phyloP scores from a whole-genome alignment of 2,888 invertebrate genomes.

The Stenoptilia bipunctidactyla region DNA sequence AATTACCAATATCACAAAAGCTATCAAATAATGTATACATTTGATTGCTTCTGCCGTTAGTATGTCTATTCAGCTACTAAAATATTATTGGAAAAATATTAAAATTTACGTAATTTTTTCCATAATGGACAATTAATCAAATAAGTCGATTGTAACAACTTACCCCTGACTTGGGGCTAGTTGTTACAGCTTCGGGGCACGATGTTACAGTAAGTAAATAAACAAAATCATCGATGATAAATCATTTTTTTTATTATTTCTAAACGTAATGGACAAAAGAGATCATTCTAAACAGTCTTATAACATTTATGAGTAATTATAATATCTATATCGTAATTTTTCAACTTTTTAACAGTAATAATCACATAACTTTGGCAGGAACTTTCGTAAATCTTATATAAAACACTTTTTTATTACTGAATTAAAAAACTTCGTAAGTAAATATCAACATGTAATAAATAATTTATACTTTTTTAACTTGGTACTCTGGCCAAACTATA shows the following conservation, averaged over 20 bases:
- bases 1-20: too few relatives aligned
- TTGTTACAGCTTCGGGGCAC: slow-evolving; percentile 3
- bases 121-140: neutral
- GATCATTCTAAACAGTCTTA: neutral
- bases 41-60: slow-evolving; percentile 2
- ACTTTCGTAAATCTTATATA: too few relatives aligned
- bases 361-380: neutral
- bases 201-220: slow-evolving; percentile 3
- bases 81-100: slow-evolving; percentile 2
- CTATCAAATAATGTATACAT: neutral
- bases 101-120: slow-evolving; percentile 3
- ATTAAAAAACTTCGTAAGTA: too few relatives aligned
- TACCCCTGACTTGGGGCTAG: slow-evolving; percentile 2
- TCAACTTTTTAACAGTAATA: neutral
- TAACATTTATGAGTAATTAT: slow-evolving; percentile 1
- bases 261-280: neutral
- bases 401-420: too few relatives aligned
- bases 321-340: slow-evolving; percentile 1
- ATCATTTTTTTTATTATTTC: slow-evolving; percentile 1
- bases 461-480: too few relatives aligned
- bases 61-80: slow-evolving; percentile 1
- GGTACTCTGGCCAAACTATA: too few relatives aligned
- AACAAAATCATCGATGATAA: slow-evolving; percentile 3
- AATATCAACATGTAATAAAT: too few relatives aligned
- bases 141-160: slow-evolving; percentile 2